phyloP scores from a whole-genome alignment of 92 coral and sea anemone species.

The Porites rus region DNA sequence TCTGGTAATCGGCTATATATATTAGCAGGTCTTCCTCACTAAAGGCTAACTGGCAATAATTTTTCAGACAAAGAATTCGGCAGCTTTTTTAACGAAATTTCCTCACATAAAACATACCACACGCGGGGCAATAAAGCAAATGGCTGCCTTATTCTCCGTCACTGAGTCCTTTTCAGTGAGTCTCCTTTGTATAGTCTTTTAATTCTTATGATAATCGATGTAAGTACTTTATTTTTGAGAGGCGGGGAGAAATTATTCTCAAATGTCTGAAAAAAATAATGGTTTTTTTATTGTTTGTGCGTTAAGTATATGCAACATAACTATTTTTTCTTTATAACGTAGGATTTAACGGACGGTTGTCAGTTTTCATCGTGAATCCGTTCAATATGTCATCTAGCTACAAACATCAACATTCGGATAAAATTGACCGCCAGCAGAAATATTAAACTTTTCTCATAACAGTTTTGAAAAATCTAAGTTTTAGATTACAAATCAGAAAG shows the following conservation, averaged over 20 bases:
- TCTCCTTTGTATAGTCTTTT: neutral
- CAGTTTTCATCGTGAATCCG: no score
- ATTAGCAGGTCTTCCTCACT: neutral
- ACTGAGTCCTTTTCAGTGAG: neutral
- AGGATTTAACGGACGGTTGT: neutral
- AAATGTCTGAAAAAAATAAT: neutral
- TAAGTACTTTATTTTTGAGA: neutral
- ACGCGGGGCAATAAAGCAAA: conserved; percentile 1
- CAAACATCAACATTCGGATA: neutral
- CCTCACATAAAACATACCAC: neutral
- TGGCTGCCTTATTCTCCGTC: neutral
- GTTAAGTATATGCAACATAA: neutral
- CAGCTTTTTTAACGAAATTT: conserved; percentile 26
- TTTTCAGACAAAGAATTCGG: neutral
- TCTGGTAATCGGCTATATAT: no score
- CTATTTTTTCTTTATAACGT: neutral
- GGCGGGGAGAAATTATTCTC: neutral
- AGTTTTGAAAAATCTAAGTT: neutral
- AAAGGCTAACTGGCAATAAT: neutral
- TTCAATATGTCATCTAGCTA: neutral
- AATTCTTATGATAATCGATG: neutral
- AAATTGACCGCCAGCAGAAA: neutral
- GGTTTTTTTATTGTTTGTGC: neutral
- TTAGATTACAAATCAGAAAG: neutral
- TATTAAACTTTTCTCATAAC: neutral